Evolutionary conservation across 2,113 vertebrate species (phyloP).

Genomic region (Centropus bengalensis): DNA sequence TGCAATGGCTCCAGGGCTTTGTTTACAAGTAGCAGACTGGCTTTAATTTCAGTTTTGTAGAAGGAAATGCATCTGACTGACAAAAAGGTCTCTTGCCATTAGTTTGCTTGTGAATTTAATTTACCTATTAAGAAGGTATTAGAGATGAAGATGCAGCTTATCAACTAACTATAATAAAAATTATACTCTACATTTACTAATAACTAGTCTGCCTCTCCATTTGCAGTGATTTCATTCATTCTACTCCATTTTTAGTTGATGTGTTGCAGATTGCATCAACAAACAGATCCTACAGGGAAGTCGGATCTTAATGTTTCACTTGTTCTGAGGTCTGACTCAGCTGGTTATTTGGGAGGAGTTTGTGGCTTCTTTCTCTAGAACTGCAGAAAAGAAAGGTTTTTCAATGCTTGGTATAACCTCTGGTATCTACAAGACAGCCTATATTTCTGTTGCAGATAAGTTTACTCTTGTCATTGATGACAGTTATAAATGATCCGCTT

Average conservation of each 20-base stretch:
- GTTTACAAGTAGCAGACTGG: neutral
- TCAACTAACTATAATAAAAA: neutral
- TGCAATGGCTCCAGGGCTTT: neutral
- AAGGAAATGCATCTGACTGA: neutral
- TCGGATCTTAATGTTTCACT: neutral
- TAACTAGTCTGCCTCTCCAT: neutral
- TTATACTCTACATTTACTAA: neutral
- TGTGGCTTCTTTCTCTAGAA: neutral
- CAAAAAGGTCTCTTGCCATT: neutral
- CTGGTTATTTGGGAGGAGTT: neutral
- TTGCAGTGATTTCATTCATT: neutral
- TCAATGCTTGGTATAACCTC: neutral
- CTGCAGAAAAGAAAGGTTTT: neutral
- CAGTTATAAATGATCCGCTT: neutral
- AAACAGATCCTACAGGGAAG: neutral
- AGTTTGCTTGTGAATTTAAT: neutral
- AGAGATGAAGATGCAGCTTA: neutral
- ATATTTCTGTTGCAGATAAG: neutral
- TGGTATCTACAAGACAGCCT: neutral
- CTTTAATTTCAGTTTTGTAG: neutral
- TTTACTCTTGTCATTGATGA: neutral
- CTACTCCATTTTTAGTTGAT: slow-evolving; percentile 14
- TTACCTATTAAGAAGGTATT: neutral
- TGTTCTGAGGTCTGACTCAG: slow-evolving; percentile 1
- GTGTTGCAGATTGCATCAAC: neutral